phyloP scores from a whole-genome alignment of 2,113 vertebrate species.

The Cyanoderma ruficeps region DNA sequence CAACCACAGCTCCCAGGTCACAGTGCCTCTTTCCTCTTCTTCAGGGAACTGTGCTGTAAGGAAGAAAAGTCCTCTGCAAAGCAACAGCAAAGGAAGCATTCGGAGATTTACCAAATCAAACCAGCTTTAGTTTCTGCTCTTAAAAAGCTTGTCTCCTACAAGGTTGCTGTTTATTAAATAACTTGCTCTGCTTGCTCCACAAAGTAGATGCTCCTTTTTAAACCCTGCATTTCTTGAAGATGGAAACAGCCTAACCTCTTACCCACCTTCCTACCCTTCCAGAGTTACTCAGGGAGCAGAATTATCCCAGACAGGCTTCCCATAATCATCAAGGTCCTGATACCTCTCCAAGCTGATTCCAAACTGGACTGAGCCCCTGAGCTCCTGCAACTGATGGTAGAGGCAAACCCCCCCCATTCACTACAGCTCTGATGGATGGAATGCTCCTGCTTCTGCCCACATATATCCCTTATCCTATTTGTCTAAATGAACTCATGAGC shows the following conservation, averaged over 20 bases:
- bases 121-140: background rate
- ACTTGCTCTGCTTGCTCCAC: background rate
- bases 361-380: background rate
- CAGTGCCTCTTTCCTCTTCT: background rate
- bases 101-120: background rate
- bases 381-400: background rate
- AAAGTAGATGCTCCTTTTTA: background rate
- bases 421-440: rapidly evolving
- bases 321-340: rapidly evolving
- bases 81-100: background rate
- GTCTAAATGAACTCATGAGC: background rate
- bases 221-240: background rate
- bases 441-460: background rate
- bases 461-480: background rate
- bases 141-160: background rate
- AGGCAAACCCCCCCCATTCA: background rate
- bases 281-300: background rate
- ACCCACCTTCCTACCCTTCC: background rate
- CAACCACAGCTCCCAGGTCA: background rate
- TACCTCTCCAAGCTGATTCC: background rate
- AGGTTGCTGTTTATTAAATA: background rate
- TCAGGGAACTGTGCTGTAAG: background rate
- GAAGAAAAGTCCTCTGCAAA: background rate
- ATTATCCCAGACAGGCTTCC: background rate
- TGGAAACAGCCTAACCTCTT: background rate